Percentiles rank a stretch among this genome's conserved stretches.
Conservation (phyloP, 2,113 vertebrate genomes). For the Amia ocellicauda region DNA sequence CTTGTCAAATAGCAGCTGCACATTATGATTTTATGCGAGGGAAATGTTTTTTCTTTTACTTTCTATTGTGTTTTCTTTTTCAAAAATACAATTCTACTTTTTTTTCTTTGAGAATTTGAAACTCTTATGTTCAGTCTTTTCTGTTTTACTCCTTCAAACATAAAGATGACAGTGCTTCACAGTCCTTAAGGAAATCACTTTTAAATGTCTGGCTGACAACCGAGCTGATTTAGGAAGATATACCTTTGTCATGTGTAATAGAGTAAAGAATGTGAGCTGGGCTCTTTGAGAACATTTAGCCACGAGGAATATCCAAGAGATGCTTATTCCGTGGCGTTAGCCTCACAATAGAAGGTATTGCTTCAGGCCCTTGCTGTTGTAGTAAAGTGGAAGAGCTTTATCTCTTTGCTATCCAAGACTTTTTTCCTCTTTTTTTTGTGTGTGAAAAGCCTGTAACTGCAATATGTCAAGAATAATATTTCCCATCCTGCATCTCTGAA, state of each 20-base stretch:
- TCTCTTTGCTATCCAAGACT: conserved; percentile 49
- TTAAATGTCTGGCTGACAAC: conserved; percentile 58
- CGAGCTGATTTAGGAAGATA: conserved; percentile 61
- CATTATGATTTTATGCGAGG: too few species aligned
- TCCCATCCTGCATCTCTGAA: neutral
- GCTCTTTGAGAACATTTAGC: conserved; percentile 41
- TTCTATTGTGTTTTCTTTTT: conserved; percentile 5
- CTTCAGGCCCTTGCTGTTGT: conserved; percentile 52
- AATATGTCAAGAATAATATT: neutral
- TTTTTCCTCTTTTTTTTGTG: conserved; percentile 35
- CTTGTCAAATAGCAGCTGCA: too few species aligned
- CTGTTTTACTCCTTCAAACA: neutral
- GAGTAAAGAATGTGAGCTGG: conserved; percentile 51
- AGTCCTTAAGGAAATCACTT: conserved; percentile 47
- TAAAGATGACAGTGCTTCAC: conserved; percentile 6
- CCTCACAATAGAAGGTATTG: conserved; percentile 54
- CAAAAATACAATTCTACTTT: neutral
- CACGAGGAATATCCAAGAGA: conserved; percentile 45
- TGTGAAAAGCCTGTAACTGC: neutral
- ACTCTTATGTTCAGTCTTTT: neutral
- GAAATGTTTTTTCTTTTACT: too few species aligned
- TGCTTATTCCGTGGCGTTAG: conserved; percentile 38
- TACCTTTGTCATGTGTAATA: conserved; percentile 51
- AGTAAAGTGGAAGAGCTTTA: conserved; percentile 60
- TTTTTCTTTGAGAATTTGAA: neutral